Evolutionary conservation across 2,113 vertebrate genomes (phyloP), one percentile per base, ranked within the genome.

Genomic region (Deroptyus accipitrinus): DNA sequence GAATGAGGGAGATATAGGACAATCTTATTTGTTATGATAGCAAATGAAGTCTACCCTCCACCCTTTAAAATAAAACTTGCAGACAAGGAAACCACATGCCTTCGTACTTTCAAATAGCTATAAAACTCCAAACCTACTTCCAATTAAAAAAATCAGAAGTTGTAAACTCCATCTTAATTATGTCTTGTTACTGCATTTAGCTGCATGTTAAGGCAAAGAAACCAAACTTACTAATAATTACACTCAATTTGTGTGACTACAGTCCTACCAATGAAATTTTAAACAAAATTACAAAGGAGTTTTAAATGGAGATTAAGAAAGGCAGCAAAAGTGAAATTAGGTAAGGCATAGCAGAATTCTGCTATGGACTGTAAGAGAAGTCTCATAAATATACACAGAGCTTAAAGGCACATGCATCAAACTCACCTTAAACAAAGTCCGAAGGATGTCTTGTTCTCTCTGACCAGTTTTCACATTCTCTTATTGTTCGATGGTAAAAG

Each of bases 371-470:
- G 17, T 41, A 49, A 63, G 52, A 87, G 31, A 62, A 84, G 44
- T 37, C 19, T 48, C 37, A 35, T 11, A 22, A 9, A 39, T 0
- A 7, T 7, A 52, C 28, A 52, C 37, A 12, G 6, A 48, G 7
- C 0, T 0, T 18, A 39, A 89, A 62, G 28, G 67, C 17, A 66
- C 0, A 5, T 35, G 19, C 18, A 81, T 22, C 37, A 62, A 83
- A 83, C 92, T 93, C 85, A 94, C 79, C 88, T 88, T 10, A 3
- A 44, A 48, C 79, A 74, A 23, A 35, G 30, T 46, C 30, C 7
- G 4, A 20, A 17, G 1, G n/a, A 44, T 1, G 7, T 10, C 37
- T 35, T 41, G 5, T 25, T 88, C 39, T 28, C 28, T 54, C 31
- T 57, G 48, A 66, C 5, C 1, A 88, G 19, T 35, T 85, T 94